These are phyloP conservation scores for Ondatra zibethicus DNA, from an alignment of 2,113 vertebrate genomes.

Conservation along the genomic window DNA sequence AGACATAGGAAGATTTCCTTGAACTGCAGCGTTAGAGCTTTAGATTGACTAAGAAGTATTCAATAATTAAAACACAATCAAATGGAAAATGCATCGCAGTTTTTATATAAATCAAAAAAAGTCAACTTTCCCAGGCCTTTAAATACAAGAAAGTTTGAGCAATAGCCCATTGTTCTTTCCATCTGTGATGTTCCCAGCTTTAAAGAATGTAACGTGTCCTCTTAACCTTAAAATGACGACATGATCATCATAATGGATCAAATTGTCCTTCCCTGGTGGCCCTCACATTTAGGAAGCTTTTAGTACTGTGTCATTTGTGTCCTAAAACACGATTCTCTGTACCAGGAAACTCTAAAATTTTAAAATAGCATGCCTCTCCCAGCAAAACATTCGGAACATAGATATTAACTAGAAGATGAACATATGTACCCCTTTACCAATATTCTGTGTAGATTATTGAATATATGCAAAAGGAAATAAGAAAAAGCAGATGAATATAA, in stretches of 20 bases:
- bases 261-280: conserved; percentile 17
- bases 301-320: not conserved
- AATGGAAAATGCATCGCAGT: not conserved
- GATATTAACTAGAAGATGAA: not conserved
- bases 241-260: not conserved
- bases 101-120: conserved; percentile 5
- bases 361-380: not conserved
- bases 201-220: not conserved
- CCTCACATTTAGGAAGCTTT: not conserved
- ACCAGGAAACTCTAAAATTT: not conserved
- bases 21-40: not conserved
- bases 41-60: not conserved
- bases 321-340: not conserved
- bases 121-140: not conserved
- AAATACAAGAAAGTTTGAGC: not conserved
- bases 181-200: not conserved
- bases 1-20: conserved; percentile 15
- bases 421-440: not conserved
- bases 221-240: not conserved
- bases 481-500: not conserved
- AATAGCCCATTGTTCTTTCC: not conserved
- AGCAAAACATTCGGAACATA: conserved; percentile 15
- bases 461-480: not conserved
- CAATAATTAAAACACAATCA: not conserved
- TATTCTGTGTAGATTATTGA: not conserved